Base-by-base conservation (phyloP, 2,113 vertebrate genomes). In the Oryzias curvinotus region DNA sequence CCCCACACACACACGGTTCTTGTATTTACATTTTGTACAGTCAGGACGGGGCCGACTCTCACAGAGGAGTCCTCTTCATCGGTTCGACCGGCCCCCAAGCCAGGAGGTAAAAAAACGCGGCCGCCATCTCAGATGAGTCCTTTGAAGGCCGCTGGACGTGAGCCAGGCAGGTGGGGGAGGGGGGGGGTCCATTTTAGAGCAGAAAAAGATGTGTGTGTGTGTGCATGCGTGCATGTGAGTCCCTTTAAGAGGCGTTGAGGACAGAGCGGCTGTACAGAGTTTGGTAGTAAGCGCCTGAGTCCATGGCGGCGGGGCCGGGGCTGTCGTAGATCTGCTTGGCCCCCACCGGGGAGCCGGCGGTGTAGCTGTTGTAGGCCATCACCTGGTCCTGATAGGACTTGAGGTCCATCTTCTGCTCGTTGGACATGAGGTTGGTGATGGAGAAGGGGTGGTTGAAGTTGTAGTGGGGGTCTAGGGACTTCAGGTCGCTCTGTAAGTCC, bases 401-500 rank as follows among this genome's bases (percentile, higher is more conserved):
- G 47, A 93, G 88, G 85, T 94, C 93, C 84, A 94, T 91, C 87
- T 93, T 94, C 91, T 95, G 94, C 87, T 95, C 94, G 0, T 93
- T 92, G 76, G 92, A 96, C 94, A 96, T 93, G 80, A 96, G 89
- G 75, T 95, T 96, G 83, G 93, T 95, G 84, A 96, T 96, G 82
- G 95, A 96, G 88, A 96, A 96, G 0, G 95, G 95, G 65, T 96
- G 95, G 82, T 95, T 95, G 88, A 96, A 96, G 88, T 96, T 96
- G 87, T 95, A 96, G 72, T 95, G 93, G 0, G 92, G 93, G 50
- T 96, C 94, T 81, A 95, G 85, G 50, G 91, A 91, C 90, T 96
- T 96, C 62, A 96, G 91, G 16, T 95, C 95, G 1, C 85, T 92
- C 0, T 94, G 93, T 53, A 95, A 90, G 76, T 96, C 95, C 87